Percentiles rank a stretch among this genome's conserved stretches.
These are phyloP conservation scores for Pimpla rufipes DNA, from an alignment of 2,888 invertebrate species.

Conservation along the genomic window DNA sequence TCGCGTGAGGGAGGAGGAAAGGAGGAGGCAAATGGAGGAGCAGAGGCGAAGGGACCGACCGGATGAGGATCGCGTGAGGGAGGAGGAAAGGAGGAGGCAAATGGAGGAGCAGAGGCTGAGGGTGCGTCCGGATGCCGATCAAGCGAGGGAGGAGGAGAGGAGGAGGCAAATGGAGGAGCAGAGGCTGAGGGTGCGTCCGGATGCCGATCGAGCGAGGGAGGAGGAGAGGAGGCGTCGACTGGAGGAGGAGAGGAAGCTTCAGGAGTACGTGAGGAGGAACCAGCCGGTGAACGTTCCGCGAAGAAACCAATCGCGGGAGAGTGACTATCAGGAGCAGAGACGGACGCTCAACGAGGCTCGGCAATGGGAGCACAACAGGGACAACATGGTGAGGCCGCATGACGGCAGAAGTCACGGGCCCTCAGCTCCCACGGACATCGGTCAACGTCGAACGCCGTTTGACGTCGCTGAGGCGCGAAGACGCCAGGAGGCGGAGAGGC, in stretches of 20 bases:
- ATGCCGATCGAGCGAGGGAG: conserved; percentile 42
- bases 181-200: conserved; percentile 37
- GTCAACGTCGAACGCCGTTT: conserved; percentile 58
- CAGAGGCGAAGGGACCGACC: conserved; percentile 42
- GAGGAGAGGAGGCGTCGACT: conserved; percentile 48
- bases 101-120: conserved; percentile 71
- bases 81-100: conserved; percentile 54
- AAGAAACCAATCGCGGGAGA: conserved; percentile 53
- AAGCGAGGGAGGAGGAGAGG: conserved; percentile 13
- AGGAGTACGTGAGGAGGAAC: conserved; percentile 78
- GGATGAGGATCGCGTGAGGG: conserved; percentile 35
- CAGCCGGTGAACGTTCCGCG: conserved; percentile 74
- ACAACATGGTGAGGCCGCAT: conserved; percentile 37
- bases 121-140: conserved; percentile 74
- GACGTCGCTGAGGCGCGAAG: conserved; percentile 60
- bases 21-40: conserved; percentile 30
- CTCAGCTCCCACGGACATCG: conserved; percentile 72
- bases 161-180: conserved; percentile 34
- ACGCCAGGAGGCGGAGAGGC: conserved; percentile 58
- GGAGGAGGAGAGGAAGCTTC: conserved; percentile 73
- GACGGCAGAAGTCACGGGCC: conserved; percentile 74
- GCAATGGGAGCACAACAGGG: conserved; percentile 63
- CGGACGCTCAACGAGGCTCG: conserved; percentile 69
- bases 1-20: conserved; percentile 12
- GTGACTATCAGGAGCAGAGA: conserved; percentile 61